Conservation (phyloP, 92 coral and sea anemone species). For the Micromussa lordhowensis region DNA sequence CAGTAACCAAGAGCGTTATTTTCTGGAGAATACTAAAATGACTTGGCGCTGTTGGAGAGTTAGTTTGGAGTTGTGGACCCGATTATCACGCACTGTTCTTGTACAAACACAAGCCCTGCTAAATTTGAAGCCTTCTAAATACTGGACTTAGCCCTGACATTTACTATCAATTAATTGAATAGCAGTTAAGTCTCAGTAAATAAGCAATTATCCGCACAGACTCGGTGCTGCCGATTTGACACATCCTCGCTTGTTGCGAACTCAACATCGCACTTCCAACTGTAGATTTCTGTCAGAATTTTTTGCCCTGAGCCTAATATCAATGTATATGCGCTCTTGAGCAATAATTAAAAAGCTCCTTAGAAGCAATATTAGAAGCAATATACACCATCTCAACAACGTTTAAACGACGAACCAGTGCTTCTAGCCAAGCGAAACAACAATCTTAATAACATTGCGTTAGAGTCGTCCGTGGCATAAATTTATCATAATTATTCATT, state of each 20-base stretch:
- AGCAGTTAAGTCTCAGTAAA: slow-evolving; percentile 64
- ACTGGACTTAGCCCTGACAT: slow-evolving; percentile 55
- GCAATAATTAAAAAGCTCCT: slow-evolving; percentile 48
- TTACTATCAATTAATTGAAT: slow-evolving; percentile 60
- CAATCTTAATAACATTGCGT: slow-evolving; percentile 46
- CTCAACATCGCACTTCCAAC: slow-evolving; percentile 9
- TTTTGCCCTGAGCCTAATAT: slow-evolving; percentile 25
- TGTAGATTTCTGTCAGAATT: slow-evolving; percentile 26
- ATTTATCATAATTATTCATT: slow-evolving; percentile 10
- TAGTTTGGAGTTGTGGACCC: slow-evolving; percentile 12
- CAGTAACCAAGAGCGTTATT: not conserved
- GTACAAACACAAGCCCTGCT: slow-evolving; percentile 31
- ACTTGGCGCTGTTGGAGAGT: slow-evolving; percentile 23
- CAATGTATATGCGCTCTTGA: slow-evolving; percentile 27
- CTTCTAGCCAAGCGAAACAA: slow-evolving; percentile 40
- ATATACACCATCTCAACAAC: slow-evolving; percentile 20
- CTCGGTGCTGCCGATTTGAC: slow-evolving; percentile 31
- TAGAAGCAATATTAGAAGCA: slow-evolving; percentile 20
- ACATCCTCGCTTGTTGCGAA: slow-evolving; percentile 14
- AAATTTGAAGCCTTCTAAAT: slow-evolving; percentile 42
- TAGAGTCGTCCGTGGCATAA: slow-evolving; percentile 18
- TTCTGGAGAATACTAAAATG: slow-evolving; percentile 11
- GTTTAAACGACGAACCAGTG: slow-evolving; percentile 44
- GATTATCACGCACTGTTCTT: slow-evolving; percentile 12
- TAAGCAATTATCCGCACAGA: slow-evolving; percentile 52